phyloP scores from a whole-genome alignment of 2,113 vertebrate genomes.

The Synodontis membranacea region DNA sequence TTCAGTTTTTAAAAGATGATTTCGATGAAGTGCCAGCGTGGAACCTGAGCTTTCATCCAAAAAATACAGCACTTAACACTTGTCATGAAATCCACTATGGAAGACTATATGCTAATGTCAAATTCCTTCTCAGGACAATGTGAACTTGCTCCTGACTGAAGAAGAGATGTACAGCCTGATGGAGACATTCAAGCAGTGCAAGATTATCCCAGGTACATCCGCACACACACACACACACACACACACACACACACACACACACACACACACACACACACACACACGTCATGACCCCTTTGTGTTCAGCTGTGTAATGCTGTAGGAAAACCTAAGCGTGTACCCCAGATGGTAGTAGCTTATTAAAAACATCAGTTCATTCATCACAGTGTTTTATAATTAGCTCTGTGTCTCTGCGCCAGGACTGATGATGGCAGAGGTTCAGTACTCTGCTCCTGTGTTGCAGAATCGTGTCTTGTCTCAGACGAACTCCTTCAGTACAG shows the following conservation, averaged over 20 bases:
- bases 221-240: not conserved
- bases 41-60: not conserved
- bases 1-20: not conserved
- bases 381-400: conserved; percentile 38
- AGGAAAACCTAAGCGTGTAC: not conserved
- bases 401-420: not conserved
- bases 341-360: conserved; percentile 26
- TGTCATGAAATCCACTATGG: not conserved
- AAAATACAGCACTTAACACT: not conserved
- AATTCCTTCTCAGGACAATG: conserved; percentile 80
- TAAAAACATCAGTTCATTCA: conserved; percentile 31
- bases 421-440: conserved; percentile 12
- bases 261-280: not conserved
- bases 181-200: conserved; percentile 87
- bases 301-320: not conserved
- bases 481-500: conserved; percentile 92
- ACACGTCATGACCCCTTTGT: not conserved
- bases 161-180: conserved; percentile 95
- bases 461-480: conserved; percentile 74
- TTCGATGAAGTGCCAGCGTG: not conserved
- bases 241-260: not conserved
- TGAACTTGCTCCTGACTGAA: conserved; percentile 92
- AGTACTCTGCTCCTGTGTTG: conserved; percentile 17
- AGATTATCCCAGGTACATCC: conserved; percentile 88
- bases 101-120: not conserved